These are phyloP conservation scores for Peucedramus taeniatus DNA, from an alignment of 2,113 vertebrate genomes.

Conservation along the genomic window DNA sequence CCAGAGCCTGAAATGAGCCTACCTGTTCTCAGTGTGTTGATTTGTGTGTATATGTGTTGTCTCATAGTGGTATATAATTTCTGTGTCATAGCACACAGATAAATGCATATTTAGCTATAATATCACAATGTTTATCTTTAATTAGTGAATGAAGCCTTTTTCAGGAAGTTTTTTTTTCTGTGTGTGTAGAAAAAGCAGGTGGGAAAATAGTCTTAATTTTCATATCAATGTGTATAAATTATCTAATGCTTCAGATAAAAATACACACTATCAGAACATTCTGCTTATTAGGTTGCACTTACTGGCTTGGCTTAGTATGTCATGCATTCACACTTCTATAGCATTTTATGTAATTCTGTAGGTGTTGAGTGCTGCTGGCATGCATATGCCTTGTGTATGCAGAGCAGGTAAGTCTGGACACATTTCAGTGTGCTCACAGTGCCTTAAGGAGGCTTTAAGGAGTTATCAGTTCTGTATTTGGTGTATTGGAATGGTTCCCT, in stretches of 20 bases:
- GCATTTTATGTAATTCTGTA: background rate
- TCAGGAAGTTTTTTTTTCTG: background rate
- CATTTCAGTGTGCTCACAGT: background rate
- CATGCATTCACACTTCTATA: background rate
- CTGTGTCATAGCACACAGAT: background rate
- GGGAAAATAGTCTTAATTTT: background rate
- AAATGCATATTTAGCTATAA: constrained; percentile 19
- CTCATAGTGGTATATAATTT: background rate
- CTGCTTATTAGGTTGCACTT: background rate
- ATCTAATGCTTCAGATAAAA: background rate
- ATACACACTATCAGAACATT: background rate
- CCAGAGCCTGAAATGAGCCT: background rate
- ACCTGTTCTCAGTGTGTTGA: background rate
- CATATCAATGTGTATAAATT: background rate
- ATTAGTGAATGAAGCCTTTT: background rate
- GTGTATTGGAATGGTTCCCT: background rate
- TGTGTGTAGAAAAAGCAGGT: background rate
- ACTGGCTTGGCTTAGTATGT: background rate
- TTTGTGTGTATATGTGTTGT: background rate
- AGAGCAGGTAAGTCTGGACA: background rate
- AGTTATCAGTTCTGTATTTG: background rate
- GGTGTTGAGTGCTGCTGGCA: background rate
- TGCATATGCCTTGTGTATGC: background rate
- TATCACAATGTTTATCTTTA: constrained; percentile 7
- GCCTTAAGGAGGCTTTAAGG: background rate